Conservation (phyloP, 2,113 vertebrate species). For the Coptodon bakossiorum region DNA sequence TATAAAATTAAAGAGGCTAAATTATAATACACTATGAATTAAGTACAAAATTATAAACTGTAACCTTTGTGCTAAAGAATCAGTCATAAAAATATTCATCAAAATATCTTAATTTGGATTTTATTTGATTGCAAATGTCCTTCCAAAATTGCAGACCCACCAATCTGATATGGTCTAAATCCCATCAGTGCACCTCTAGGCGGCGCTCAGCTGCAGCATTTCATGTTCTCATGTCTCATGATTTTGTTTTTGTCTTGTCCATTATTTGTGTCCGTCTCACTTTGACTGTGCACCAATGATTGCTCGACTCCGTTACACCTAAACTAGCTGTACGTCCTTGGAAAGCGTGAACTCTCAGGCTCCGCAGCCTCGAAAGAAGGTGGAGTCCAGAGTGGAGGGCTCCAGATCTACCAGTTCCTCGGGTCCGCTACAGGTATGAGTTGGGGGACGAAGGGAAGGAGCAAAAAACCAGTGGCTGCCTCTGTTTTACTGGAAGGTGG, state of each 20-base stretch:
- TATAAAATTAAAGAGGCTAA: neutral
- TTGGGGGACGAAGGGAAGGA: neutral
- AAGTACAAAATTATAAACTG: neutral
- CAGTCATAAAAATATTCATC: neutral
- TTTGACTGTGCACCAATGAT: conserved; percentile 47
- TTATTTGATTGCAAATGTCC: neutral
- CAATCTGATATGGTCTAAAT: neutral
- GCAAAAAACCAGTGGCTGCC: neutral
- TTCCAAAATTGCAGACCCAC: neutral
- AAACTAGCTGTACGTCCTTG: conserved; percentile 83
- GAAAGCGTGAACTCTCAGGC: conserved; percentile 83
- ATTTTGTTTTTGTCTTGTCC: conserved; percentile 44
- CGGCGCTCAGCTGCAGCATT: neutral
- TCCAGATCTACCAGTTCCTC: conserved; percentile 81
- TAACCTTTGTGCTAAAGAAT: neutral
- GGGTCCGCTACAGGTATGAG: conserved; percentile 86
- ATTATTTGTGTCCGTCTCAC: conserved; percentile 9
- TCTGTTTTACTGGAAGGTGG: neutral
- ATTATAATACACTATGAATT: neutral
- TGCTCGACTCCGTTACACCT: conserved; percentile 24
- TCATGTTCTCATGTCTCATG: conserved; percentile 56
- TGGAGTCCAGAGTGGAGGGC: conserved; percentile 80
- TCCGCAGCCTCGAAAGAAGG: conserved; percentile 84
- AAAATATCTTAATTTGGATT: neutral
- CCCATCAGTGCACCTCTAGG: neutral